Percentiles rank a stretch among this genome's conserved stretches.
Conservation (phyloP, 1,140 invertebrate genomes). For the Hycleus phaleratus region DNA sequence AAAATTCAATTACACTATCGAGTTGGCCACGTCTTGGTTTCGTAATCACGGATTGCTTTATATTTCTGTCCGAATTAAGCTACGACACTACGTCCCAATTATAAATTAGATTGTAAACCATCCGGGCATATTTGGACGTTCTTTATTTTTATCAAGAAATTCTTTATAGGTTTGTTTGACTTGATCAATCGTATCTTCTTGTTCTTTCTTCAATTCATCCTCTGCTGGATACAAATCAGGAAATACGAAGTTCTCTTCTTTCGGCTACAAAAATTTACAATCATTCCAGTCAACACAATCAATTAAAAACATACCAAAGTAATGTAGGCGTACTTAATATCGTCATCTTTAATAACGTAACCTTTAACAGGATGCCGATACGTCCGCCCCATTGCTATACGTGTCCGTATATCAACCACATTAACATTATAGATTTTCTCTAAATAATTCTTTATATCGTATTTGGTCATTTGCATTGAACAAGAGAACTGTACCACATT, state of each 20-base stretch:
- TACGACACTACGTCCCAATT: no score
- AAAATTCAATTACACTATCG: no score
- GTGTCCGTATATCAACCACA: conserved; percentile 60
- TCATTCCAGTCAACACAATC: neutral
- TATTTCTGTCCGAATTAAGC: no score
- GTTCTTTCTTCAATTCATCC: conserved; percentile 39
- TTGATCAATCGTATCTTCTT: conserved; percentile 44
- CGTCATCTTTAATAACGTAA: conserved; percentile 74
- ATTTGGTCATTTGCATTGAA: conserved; percentile 81
- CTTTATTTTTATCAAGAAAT: conserved; percentile 43
- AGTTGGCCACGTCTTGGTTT: no score
- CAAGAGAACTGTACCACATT: conserved; percentile 79
- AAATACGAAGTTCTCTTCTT: conserved; percentile 46
- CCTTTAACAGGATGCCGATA: conserved; percentile 45
- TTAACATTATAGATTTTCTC: conserved; percentile 87
- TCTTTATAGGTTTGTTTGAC: conserved; percentile 41
- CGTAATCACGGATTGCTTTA: no score
- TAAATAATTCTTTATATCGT: conserved; percentile 86
- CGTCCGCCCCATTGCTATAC: conserved; percentile 57
- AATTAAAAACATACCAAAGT: conserved; percentile 57
- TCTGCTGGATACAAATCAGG: conserved; percentile 45
- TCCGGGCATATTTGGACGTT: conserved; percentile 47
- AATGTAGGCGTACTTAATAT: conserved; percentile 74
- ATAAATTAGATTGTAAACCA: conserved; percentile 49
- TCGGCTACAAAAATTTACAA: conserved; percentile 42